Percentiles rank a stretch among this genome's conserved stretches.
phyloP scores from a whole-genome alignment of 2,113 vertebrate genomes.

The Anhinga rufa region DNA sequence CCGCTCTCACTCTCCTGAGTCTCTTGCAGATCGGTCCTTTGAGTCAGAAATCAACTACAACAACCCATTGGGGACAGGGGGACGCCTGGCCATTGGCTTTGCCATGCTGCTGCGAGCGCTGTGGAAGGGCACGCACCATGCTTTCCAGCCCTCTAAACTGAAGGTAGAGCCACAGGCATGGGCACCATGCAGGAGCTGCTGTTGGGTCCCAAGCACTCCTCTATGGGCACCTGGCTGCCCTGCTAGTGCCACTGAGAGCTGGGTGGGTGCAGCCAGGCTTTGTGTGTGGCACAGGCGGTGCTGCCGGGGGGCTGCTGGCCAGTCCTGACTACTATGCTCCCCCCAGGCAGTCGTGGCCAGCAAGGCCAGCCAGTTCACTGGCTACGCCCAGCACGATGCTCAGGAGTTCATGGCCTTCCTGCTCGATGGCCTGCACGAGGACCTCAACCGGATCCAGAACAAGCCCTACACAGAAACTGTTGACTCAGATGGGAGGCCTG shows the following conservation, averaged over 20 bases:
- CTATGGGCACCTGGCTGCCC: not conserved
- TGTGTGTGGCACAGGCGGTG: not conserved
- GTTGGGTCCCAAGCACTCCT: not conserved
- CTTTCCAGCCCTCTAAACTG: constrained; percentile 96
- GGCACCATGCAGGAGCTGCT: not conserved
- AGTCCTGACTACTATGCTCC: not conserved
- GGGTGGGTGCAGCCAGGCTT: not conserved
- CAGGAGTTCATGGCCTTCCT: constrained; percentile 99
- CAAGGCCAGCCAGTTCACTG: constrained; percentile 98
- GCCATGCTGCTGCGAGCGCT: constrained; percentile 90
- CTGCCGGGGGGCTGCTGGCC: not conserved
- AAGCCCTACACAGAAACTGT: constrained; percentile 97
- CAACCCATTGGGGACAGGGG: constrained; percentile 93
- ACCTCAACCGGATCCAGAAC: constrained; percentile 96
- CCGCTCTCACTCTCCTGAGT: not conserved
- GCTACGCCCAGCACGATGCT: constrained; percentile 96
- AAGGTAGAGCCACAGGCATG: constrained; percentile 75
- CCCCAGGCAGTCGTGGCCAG: constrained; percentile 92
- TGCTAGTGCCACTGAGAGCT: not conserved
- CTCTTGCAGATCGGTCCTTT: constrained; percentile 86
- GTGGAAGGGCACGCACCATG: constrained; percentile 97
- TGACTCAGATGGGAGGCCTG: constrained; percentile 92
- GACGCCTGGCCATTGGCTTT: constrained; percentile 92
- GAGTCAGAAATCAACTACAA: constrained; percentile 95
- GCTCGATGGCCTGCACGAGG: constrained; percentile 95